These are phyloP conservation scores for Kradibia gibbosae DNA, from an alignment of 1,140 invertebrate genomes.

Conservation along the genomic window DNA sequence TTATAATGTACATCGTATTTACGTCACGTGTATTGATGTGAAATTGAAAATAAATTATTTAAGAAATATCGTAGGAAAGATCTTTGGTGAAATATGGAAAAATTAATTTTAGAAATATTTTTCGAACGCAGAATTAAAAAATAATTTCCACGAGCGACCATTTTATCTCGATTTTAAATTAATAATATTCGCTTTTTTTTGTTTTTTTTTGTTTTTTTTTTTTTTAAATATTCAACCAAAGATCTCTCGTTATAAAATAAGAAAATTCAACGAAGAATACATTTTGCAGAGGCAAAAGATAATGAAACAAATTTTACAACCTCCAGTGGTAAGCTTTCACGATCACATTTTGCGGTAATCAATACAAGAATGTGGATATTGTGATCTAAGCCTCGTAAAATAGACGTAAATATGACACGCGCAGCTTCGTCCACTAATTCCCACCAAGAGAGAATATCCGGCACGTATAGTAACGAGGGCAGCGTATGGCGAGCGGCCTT, in stretches of 20 bases:
- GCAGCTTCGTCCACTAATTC: conserved; percentile 69
- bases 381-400: conserved; percentile 70
- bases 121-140: no score
- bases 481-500: conserved; percentile 67
- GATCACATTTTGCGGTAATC: conserved; percentile 65
- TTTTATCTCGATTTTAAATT: no score
- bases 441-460: conserved; percentile 74
- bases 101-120: no score
- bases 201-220: no score
- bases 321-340: conserved; percentile 66
- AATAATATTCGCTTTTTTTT: no score
- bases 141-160: no score
- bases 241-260: background rate
- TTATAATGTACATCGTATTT: no score
- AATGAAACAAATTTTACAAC: conserved; percentile 54
- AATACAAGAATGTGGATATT: conserved; percentile 71
- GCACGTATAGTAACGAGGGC: conserved; percentile 72
- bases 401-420: conserved; percentile 69
- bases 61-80: no score
- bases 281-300: background rate
- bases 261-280: background rate
- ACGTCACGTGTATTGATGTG: no score
- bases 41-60: no score
- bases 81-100: no score
- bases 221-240: no score